Percentiles rank a stretch among this genome's conserved stretches.
These are phyloP conservation scores for Gallinago solitaria DNA, from an alignment of 2,797 vertebrate species.

Conservation along the genomic window DNA sequence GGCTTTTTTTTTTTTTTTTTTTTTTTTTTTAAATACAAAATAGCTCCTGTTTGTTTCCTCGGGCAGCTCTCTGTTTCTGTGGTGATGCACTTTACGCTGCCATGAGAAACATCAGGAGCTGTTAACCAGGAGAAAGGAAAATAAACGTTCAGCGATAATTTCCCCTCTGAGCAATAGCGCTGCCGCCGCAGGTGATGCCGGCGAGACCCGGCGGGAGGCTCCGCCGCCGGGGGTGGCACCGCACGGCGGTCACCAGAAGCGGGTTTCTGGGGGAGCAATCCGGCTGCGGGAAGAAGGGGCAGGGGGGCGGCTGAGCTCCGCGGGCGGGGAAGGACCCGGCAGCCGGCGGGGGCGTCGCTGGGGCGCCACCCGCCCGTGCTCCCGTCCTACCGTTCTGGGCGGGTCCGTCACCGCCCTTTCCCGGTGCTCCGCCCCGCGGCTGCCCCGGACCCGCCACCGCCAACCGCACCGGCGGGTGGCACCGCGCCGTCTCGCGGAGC, in stretches of 20 bases:
- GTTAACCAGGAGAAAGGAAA: neutral
- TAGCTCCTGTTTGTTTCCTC: neutral
- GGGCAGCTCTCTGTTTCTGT: neutral
- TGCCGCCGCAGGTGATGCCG: neutral
- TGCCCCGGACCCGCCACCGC: too few relatives aligned
- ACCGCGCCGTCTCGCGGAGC: neutral
- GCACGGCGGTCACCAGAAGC: too few relatives aligned
- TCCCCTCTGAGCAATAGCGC: neutral
- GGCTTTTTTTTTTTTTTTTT: neutral
- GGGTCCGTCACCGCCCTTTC: neutral
- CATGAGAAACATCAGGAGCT: fast-evolving
- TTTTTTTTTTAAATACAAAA: neutral
- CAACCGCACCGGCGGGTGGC: neutral
- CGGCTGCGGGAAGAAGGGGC: neutral
- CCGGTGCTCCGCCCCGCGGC: neutral
- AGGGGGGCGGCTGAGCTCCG: neutral
- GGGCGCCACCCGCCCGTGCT: neutral
- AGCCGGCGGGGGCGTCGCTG: neutral
- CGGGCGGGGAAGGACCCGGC: neutral
- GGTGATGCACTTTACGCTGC: neutral
- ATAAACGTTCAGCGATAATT: fast-evolving
- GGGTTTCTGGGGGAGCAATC: neutral
- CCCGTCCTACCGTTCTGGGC: neutral
- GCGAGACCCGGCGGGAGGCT: neutral
- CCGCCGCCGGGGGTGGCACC: neutral